Base-by-base conservation (phyloP, 2,113 vertebrate genomes). In the Pteruthius melanotis region DNA sequence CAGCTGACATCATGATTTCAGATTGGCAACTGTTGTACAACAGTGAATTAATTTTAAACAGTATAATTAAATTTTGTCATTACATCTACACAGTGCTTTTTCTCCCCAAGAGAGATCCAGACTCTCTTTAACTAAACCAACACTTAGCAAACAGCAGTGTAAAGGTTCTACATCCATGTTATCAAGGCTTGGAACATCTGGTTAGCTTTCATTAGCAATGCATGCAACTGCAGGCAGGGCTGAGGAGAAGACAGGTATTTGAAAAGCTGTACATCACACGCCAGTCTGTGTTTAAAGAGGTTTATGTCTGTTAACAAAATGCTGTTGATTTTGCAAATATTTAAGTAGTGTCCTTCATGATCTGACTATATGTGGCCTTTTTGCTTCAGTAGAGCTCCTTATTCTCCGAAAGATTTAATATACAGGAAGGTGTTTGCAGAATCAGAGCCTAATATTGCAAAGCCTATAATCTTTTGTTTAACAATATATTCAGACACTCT, bases 401-500 rank as follows among this genome's bases (percentile, higher is more conserved):
- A 27, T 63, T 59, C 77, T 92, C 79, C 49, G 22, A 21, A 61
- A 80, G 23, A 65, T 78, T 54, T 66, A 72, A 60, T 39, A 39
- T 4, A 31, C 64, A 45, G 19, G 53, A 52, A 54, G 61, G 40
- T 53, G 82, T 68, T 80, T 28, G 90, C 76, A 85, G 79, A 80
- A 87, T 63, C 66, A 50, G 83, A 71, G 50, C 82, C 94, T 94
- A 82, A 94, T 91, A 93, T 49, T 97, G 77, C 96, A 92, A 91
- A 94, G 90, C 78, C 87, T 40, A 11, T 96, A 95, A 79, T 77
- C 94, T 95, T 96, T 52, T 31, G 15, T 87, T 95, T 88, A 92
- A 80, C 64, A 40, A 11, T 92, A 44, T 89, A 44, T 90, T 97
- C 94, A 97, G 95, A 93, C 97, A 93, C 97, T 97, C 94, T 97